Evolutionary conservation across 2,888 invertebrate species (phyloP), one percentile per base, ranked within the genome.

Genomic region (Pammene aurita): DNA sequence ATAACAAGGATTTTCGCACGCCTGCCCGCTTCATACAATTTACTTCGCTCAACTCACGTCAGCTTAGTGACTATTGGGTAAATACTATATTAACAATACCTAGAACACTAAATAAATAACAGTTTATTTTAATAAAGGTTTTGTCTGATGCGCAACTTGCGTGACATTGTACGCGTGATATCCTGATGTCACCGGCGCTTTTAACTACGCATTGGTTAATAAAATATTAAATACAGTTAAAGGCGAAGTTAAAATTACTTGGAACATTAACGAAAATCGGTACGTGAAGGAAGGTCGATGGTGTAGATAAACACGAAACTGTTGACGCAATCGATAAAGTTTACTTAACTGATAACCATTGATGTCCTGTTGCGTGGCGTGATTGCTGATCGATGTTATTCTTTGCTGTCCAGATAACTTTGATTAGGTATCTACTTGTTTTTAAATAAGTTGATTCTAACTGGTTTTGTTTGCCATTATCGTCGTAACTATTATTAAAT

Each of bases 331-430:
- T 64, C 48, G 64, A 64, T 69, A 64, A 60, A 52, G 54, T 14
- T 64, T 50, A 57, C 42, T 58, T 48, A 46, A 14, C 62, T 46
- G 42, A 68, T 35, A 61, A 63, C 44, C 26, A 26, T 26, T 18
- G 52, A 58, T 61, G 57, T 70, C 61, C 66, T 70, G 66, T 66
- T 64, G 16, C 54, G 55, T 60, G 38, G 41, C 57, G 42, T 66
- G 66, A 66, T 70, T 46, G 26, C 48, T 66, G 48, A 38, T 50
- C 42, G 34, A 52, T 41, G 38, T 35, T 50, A 56, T 62, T 62
- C 34, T 46, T 26, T 34, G 26, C 62, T 42, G 18, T 41, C n/a
- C 26, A 9, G 18, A 66, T 66, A 52, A 66, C 16, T 60, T 18
- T 13, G 34, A 16, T 26, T 52, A 26, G 26, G 26, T 26, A 54